Evolutionary conservation across 2,797 vertebrate species (phyloP).

Genomic region (Argyrosomus regius): DNA sequence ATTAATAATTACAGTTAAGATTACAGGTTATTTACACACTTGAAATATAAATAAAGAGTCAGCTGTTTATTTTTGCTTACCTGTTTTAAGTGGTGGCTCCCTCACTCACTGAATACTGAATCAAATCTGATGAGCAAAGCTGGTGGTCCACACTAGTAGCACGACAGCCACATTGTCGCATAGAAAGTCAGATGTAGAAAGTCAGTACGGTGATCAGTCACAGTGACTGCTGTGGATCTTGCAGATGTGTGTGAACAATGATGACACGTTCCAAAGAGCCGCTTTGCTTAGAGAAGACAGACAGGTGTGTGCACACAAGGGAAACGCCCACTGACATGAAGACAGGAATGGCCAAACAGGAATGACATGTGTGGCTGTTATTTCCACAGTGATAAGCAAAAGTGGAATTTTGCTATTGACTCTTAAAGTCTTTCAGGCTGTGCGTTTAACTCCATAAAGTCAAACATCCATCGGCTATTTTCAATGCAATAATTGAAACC

Average conservation of each 20-base stretch:
- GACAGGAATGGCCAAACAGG: constrained; percentile 20
- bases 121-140: background rate
- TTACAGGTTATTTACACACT: no score
- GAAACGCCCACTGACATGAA: constrained; percentile 22
- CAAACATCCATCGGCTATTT: background rate
- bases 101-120: constrained; percentile 12
- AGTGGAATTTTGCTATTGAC: background rate
- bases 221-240: background rate
- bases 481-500: background rate
- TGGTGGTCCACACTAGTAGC: background rate
- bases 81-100: constrained; percentile 29
- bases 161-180: background rate
- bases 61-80: constrained; percentile 38
- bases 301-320: no score
- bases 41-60: background rate
- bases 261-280: background rate
- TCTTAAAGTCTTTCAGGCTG: no score
- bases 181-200: background rate
- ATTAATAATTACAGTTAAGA: background rate
- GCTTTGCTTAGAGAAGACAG: background rate
- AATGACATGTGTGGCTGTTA: constrained; percentile 4
- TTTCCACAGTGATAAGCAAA: background rate
- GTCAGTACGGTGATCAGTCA: background rate
- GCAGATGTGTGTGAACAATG: background rate
- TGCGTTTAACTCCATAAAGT: background rate